Evolutionary conservation across 2,113 vertebrate genomes (phyloP), one percentile per base, ranked within the genome.

Genomic region (Brevimyrus niger): DNA sequence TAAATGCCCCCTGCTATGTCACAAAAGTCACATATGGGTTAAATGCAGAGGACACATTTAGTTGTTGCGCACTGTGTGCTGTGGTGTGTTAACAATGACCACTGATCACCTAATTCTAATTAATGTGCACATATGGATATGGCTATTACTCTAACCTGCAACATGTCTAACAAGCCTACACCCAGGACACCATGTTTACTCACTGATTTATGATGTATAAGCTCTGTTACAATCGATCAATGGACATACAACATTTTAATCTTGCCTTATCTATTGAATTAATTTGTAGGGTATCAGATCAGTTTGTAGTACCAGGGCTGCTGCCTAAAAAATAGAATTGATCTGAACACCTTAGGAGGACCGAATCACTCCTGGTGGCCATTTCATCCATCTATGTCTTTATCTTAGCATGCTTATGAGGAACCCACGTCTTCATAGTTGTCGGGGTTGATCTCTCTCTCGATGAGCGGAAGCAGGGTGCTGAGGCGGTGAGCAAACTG

Each of bases 401-500:
- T 42, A 80, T 42, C 35, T 76, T 2, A 42, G 31, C 4, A 51
- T 80, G 27, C 73, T 31, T 38, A 80, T 76, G 1, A 13, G 85
- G 47, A 35, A 95, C 97, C 97, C 93, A 99, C 98, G 0, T 97
- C 93, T 89, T 97, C 95, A 80, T 96, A 99, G 87, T 95, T 95
- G 90, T 93, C 92, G 0, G 97, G 96, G 90, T 97, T 91, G 90
- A 97, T 97, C 93, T 97, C 97, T 50, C 69, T 97, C 92, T 98
- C 97, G 53, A 98, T 92, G 89, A 97, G 90, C 2, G 95, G 92
- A n/a, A 99, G 97, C 89, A 99, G 90, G 50, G 93, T 89, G 23
- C 94, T 94, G 65, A 99, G 93, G 3, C 97, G 96, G 38, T 92
- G 93, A 91, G 94, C 92, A 92, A 99, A 99, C 82, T 94, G 92